A percentile compares a stretch with the other conserved stretches of the same genome.
These are phyloP conservation scores for Tyrophagus putrescentiae DNA, from an alignment of 1,140 invertebrate genomes.

Conservation along the genomic window DNA sequence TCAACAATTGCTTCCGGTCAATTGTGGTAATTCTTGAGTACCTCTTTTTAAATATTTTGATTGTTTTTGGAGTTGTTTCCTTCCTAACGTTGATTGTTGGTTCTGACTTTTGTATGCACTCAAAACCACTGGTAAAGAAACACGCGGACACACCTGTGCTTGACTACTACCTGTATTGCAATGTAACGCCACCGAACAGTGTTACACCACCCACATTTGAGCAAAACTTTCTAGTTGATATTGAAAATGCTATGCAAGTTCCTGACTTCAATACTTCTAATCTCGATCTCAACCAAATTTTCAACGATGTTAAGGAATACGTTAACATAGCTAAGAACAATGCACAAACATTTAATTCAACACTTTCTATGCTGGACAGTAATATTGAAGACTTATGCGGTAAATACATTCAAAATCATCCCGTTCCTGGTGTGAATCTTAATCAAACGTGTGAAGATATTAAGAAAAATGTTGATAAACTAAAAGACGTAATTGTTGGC, in stretches of 20 bases:
- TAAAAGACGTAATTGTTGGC: background rate
- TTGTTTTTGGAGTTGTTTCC: background rate
- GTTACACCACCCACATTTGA: no score
- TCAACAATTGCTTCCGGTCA: background rate
- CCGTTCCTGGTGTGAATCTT: background rate
- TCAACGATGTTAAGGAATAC: background rate
- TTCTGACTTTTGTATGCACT: slow-evolving; percentile 6
- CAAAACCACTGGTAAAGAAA: background rate
- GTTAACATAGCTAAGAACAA: background rate
- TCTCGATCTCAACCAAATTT: background rate
- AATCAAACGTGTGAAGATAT: background rate
- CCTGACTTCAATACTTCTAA: background rate
- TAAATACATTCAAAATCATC: background rate
- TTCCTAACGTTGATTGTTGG: slow-evolving; percentile 1
- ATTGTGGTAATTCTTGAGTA: background rate
- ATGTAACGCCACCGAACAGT: background rate
- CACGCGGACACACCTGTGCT: background rate
- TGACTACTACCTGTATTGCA: slow-evolving; percentile 5
- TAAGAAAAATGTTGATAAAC: background rate
- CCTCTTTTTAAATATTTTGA: background rate
- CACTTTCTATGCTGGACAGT: background rate
- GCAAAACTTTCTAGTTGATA: no score
- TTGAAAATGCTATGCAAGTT: no score
- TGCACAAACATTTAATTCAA: background rate
- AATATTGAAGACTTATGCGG: background rate